Conservation (phyloP, 2,113 vertebrate genomes). For the Puffinus mauretanicus region DNA sequence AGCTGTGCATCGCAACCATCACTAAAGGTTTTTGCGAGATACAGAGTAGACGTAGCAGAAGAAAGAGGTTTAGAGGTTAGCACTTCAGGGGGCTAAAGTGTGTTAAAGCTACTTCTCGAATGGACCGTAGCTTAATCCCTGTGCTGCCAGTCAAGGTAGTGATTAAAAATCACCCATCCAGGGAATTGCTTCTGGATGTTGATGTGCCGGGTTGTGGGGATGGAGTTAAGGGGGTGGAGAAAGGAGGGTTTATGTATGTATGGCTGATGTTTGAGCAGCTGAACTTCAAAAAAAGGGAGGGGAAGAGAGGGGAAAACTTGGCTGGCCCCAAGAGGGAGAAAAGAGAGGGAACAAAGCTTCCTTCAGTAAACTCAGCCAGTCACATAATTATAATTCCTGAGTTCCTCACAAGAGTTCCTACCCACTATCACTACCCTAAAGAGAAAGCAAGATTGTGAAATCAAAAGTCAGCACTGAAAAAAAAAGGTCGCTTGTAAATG, state of each 20-base stretch:
- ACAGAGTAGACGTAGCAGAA: neutral
- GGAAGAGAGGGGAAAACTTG: neutral
- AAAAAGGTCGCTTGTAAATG: neutral
- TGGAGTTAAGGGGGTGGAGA: neutral
- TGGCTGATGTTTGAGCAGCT: slow-evolving; percentile 7
- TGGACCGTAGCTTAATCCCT: slow-evolving; percentile 50
- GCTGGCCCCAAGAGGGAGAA: neutral
- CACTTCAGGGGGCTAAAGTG: slow-evolving; percentile 42
- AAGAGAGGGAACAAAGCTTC: slow-evolving; percentile 32
- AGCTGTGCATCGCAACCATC: neutral
- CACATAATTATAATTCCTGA: neutral
- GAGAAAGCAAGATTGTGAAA: slow-evolving; percentile 11
- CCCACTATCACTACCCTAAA: neutral
- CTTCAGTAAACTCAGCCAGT: slow-evolving; percentile 21
- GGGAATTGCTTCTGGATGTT: slow-evolving; percentile 50
- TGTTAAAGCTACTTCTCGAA: slow-evolving; percentile 44
- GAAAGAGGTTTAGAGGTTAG: slow-evolving; percentile 35
- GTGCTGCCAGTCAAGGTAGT: slow-evolving; percentile 51
- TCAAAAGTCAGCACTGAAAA: neutral
- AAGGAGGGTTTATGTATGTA: neutral
- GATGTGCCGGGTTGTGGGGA: neutral
- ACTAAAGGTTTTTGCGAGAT: slow-evolving; percentile 33
- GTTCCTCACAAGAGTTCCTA: neutral
- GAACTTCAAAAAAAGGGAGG: neutral
- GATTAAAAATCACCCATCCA: slow-evolving; percentile 67